Conservation (phyloP, 2,113 vertebrate species). For the Notothenia rossii region DNA sequence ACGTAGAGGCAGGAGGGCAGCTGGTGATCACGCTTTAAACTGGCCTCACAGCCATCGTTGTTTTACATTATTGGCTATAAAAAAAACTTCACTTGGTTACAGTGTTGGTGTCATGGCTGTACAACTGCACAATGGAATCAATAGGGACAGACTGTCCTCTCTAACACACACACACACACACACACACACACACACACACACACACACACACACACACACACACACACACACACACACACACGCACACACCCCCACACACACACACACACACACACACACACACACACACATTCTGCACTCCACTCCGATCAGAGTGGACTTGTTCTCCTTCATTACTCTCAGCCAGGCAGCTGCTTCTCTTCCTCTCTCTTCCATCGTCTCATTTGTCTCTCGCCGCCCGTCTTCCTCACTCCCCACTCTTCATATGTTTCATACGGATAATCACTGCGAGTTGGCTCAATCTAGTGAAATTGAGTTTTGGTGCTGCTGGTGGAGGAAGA, state of each 20-base stretch:
- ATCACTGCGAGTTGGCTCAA: constrained; percentile 73
- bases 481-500: constrained; percentile 40
- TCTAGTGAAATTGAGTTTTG: constrained; percentile 76
- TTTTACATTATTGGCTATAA: constrained; percentile 46
- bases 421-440: constrained; percentile 65
- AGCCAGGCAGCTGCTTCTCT: constrained; percentile 71
- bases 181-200: too few species aligned
- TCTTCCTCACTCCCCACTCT: constrained; percentile 17
- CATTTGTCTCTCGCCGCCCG: constrained; percentile 45
- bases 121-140: constrained; percentile 40
- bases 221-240: too few species aligned
- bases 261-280: too few species aligned
- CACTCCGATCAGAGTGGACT: constrained; percentile 74
- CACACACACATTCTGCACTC: constrained; percentile 26
- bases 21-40: too few species aligned
- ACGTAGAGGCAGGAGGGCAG: neutral
- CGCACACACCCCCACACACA: too few species aligned
- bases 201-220: too few species aligned
- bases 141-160: constrained; percentile 18
- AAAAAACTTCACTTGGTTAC: constrained; percentile 30
- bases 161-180: neutral
- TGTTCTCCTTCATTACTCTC: constrained; percentile 73
- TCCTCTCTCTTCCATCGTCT: constrained; percentile 37
- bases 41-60: neutral
- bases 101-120: constrained; percentile 26